A percentile compares a stretch with the other conserved stretches of the same genome.
Conservation (phyloP, 2,797 vertebrate genomes). For the Spea hammondii region DNA sequence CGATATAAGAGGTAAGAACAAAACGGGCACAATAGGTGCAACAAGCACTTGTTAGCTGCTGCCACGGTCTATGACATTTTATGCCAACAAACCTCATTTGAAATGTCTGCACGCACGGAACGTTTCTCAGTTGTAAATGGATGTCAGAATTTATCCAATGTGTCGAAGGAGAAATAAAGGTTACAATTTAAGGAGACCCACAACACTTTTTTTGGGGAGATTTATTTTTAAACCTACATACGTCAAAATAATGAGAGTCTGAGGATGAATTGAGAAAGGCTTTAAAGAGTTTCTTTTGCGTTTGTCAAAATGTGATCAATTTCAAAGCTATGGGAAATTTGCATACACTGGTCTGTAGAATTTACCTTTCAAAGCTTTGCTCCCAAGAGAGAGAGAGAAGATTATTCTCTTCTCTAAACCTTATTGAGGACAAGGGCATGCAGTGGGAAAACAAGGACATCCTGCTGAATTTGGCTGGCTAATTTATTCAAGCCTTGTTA, state of each 20-base stretch:
- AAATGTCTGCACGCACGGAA: constrained; percentile 28
- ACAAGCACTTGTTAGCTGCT: constrained; percentile 16
- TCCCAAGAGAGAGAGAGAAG: constrained; percentile 42
- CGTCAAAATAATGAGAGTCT: constrained; percentile 43
- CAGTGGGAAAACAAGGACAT: constrained; percentile 48
- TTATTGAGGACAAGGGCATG: constrained; percentile 51
- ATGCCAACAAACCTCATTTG: constrained; percentile 6
- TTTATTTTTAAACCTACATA: constrained; percentile 41
- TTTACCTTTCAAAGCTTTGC: constrained; percentile 51
- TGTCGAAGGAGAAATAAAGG: constrained; percentile 43
- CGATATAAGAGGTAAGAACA: not conserved
- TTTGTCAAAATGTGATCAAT: constrained; percentile 41
- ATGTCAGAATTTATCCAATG: constrained; percentile 1
- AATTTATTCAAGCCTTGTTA: constrained; percentile 49
- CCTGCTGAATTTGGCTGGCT: constrained; percentile 47
- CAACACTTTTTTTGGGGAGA: constrained; percentile 7
- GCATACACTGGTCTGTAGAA: constrained; percentile 49
- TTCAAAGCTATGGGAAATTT: constrained; percentile 47
- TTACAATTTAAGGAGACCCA: constrained; percentile 29
- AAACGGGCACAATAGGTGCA: not conserved
- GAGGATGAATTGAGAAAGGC: constrained; percentile 36
- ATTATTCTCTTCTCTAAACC: constrained; percentile 51
- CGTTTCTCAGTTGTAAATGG: constrained; percentile 18
- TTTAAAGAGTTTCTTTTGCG: constrained; percentile 40
- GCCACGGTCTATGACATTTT: not conserved